Conservation (phyloP, 2,888 invertebrate genomes). For the Homarus gammarus region DNA sequence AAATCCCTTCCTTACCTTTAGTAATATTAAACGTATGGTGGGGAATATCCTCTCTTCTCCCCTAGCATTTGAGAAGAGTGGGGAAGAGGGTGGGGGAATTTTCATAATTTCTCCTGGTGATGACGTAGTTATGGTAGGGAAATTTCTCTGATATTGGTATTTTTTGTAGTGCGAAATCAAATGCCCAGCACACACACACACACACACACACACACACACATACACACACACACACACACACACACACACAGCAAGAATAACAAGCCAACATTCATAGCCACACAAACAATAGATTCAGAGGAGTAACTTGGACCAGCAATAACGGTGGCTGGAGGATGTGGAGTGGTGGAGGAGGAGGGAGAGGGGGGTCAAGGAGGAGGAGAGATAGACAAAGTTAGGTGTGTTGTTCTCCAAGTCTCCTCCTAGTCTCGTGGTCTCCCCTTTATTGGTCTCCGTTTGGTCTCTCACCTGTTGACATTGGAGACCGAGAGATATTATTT, state of each 20-base stretch:
- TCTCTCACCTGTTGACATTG: too few relatives aligned
- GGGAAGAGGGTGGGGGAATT: too few relatives aligned
- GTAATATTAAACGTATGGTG: too few relatives aligned
- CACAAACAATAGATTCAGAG: not conserved
- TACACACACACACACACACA: constrained; percentile 1
- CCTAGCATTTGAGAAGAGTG: too few relatives aligned
- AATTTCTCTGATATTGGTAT: too few relatives aligned
- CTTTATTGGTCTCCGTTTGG: not conserved
- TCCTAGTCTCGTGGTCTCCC: not conserved
- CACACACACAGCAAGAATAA: not conserved
- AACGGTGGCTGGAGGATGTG: not conserved
- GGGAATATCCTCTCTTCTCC: too few relatives aligned
- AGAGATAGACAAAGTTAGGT: not conserved
- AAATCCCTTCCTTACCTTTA: too few relatives aligned
- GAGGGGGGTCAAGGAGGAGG: too few relatives aligned
- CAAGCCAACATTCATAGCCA: not conserved
- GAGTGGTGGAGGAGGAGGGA: not conserved
- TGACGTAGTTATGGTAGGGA: too few relatives aligned
- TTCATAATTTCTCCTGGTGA: too few relatives aligned
- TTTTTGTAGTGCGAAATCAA: too few relatives aligned
- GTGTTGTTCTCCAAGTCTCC: not conserved
- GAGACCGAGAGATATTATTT: too few relatives aligned
- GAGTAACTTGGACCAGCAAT: not conserved
- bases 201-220: constrained; percentile 29
- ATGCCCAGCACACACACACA: constrained; percentile 18